Conservation (phyloP, 2,888 invertebrate genomes). For the Lysandra coridon region DNA sequence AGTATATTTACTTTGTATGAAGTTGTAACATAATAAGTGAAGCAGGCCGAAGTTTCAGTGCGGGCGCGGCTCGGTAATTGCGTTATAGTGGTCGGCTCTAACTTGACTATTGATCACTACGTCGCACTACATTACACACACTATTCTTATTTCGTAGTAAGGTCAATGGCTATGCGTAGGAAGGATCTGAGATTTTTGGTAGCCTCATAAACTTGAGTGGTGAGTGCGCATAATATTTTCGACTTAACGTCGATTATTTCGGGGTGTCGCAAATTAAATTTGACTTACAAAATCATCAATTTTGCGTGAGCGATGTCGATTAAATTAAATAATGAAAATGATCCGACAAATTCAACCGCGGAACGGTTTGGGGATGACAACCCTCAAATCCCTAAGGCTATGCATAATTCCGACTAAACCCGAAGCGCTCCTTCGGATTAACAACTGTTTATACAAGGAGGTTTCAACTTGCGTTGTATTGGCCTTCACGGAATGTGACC, state of each 20-base stretch:
- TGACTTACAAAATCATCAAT: constrained; percentile 27
- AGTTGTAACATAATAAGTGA: constrained; percentile 33
- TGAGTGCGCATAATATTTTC: neutral
- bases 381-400: constrained; percentile 70
- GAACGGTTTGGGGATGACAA: constrained; percentile 67
- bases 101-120: constrained; percentile 66
- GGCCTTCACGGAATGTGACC: constrained; percentile 43
- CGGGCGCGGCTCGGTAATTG: constrained; percentile 62
- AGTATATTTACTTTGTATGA: constrained; percentile 31
- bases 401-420: constrained; percentile 73
- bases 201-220: too few relatives aligned
- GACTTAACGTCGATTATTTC: neutral
- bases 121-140: constrained; percentile 49
- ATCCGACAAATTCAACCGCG: constrained; percentile 59
- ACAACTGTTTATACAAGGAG: constrained; percentile 65
- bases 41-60: constrained; percentile 29
- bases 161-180: neutral
- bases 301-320: constrained; percentile 40
- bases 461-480: constrained; percentile 58
- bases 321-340: constrained; percentile 58
- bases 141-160: neutral
- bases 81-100: constrained; percentile 61
- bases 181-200: neutral
- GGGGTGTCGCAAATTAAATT: neutral
- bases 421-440: constrained; percentile 70